These are phyloP conservation scores for Cylloceria caligata DNA, from an alignment of 2,888 invertebrate species.

Conservation along the genomic window DNA sequence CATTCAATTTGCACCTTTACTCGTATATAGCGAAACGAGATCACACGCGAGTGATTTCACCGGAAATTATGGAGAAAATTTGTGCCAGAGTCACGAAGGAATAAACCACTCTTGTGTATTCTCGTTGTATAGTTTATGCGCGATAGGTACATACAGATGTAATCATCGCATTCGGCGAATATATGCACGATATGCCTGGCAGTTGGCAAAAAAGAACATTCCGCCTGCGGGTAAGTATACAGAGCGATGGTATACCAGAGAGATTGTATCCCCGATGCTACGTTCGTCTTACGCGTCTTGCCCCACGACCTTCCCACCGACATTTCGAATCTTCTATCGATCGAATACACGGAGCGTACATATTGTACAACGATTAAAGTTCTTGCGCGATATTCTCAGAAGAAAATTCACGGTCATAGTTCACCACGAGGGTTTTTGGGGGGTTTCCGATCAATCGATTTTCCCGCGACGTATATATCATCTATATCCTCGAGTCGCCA, in stretches of 20 bases:
- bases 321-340: too few species aligned
- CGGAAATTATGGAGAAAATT: not conserved
- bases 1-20: not conserved
- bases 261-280: too few species aligned
- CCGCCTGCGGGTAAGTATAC: too few species aligned
- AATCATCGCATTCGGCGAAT: too few species aligned
- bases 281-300: too few species aligned
- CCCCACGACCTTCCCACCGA: too few species aligned
- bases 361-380: not conserved
- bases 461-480: constrained; percentile 51
- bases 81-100: not conserved
- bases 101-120: too few species aligned
- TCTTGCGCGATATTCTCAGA: not conserved
- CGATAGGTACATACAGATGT: not conserved
- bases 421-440: constrained; percentile 26
- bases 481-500: constrained; percentile 1
- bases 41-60: not conserved
- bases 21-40: not conserved
- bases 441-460: constrained; percentile 57
- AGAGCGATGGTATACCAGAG: too few species aligned
- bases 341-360: not conserved
- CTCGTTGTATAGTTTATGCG: not conserved
- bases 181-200: too few species aligned
- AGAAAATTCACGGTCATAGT: constrained; percentile 50
- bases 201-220: too few species aligned